Evolutionary conservation across 2,113 vertebrate species (phyloP), one percentile per base, ranked within the genome.

Genomic region (Neomonachus schauinslandi): DNA sequence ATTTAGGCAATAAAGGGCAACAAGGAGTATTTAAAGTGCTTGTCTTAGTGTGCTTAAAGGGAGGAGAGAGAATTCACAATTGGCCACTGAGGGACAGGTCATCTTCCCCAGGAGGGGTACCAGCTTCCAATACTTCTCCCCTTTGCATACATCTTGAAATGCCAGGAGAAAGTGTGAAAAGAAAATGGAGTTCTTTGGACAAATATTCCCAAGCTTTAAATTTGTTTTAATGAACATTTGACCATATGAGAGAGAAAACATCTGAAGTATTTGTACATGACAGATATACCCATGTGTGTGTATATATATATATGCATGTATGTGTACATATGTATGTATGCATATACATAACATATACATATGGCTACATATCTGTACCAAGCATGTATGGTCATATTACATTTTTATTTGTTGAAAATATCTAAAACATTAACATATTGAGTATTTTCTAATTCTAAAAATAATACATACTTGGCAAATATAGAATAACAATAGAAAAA

Each of bases 401-500:
- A 77, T 31, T 24, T 93, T 81, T 88, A 63, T 53, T 53, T 59
- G 26, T 16, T 55, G 49, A 36, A 86, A 69, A 4, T 77, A 90
- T 74, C 93, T 85, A 46, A 74, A 81, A 51, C 49, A 65, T 91
- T 61, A 36, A 46, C 16, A 22, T 82, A 82, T 15, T 76, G 53
- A 65, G 86, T 72, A 18, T 94, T 31, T 91, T 85, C 21, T 83
- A 79, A 72, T 89, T 80, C 51, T 5, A 81, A 69, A 72, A 97
- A 79, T 79, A 72, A 79, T 65, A 9, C 36, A 59, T 85, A 72
- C 15, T 59, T 96, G 1, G 51, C 72, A 80, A 92, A 94, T 79
- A 51, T 21, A 77, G 33, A 42, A 51, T 88, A 22, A 18, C 33
- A 24, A 49, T 82, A 5, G 63, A 61, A 96, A 88, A 80, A 12